phyloP scores from a whole-genome alignment of 2,888 invertebrate genomes.

The Aelia acuminata region DNA sequence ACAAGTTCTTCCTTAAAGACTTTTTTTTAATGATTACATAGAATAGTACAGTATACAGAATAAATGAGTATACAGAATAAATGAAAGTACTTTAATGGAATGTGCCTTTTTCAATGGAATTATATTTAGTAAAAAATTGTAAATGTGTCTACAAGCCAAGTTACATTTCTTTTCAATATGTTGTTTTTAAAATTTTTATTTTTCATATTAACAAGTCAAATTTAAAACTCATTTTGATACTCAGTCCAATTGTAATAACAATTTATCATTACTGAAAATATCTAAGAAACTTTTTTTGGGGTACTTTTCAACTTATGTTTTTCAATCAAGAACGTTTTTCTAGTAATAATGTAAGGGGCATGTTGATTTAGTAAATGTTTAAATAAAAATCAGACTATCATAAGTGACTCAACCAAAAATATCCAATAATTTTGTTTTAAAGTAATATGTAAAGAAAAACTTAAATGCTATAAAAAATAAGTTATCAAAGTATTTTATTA shows the following conservation, averaged over 20 bases:
- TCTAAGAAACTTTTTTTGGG: not conserved
- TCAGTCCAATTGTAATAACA: not conserved
- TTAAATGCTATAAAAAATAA: not conserved
- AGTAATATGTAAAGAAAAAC: not conserved
- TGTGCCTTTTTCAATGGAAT: not conserved
- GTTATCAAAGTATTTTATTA: not conserved
- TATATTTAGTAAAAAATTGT: not conserved
- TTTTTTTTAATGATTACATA: conserved; percentile 21
- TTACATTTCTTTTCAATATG: not conserved
- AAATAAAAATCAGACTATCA: not conserved
- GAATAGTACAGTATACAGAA: not conserved
- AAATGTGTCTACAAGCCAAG: too few relatives aligned
- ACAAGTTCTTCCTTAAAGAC: not conserved
- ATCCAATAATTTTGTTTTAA: not conserved
- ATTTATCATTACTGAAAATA: not conserved
- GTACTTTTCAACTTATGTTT: not conserved
- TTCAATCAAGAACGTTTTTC: not conserved
- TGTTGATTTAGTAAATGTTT: not conserved
- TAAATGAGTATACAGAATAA: not conserved
- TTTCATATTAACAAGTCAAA: not conserved
- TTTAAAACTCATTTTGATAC: not conserved
- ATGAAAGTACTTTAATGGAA: not conserved
- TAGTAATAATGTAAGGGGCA: not conserved
- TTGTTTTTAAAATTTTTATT: not conserved
- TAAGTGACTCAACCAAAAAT: not conserved